Percentiles rank a stretch among this genome's conserved stretches.
Conservation (phyloP, 2,888 invertebrate species). For the Hylaea fasciaria region DNA sequence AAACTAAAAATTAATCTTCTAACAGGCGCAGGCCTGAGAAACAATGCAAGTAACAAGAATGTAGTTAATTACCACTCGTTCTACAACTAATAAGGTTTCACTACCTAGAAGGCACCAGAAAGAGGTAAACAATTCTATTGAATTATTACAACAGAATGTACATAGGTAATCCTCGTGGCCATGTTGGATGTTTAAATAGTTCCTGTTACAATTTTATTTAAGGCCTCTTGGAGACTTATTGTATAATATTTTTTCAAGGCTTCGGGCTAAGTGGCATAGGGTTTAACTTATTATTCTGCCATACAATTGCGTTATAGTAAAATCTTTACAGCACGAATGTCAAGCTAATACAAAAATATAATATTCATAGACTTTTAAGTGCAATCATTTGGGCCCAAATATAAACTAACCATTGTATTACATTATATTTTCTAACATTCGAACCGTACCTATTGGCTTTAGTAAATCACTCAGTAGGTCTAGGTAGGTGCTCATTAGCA, state of each 20-base stretch:
- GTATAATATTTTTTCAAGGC: too few species aligned
- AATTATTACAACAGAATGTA: slow-evolving; percentile 13
- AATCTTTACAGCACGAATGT: too few species aligned
- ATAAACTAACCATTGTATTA: too few species aligned
- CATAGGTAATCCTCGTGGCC: not conserved
- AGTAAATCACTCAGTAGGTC: too few species aligned
- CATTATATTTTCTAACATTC: not conserved
- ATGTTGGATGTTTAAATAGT: slow-evolving; percentile 11
- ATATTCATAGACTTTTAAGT: too few species aligned
- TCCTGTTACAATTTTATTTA: slow-evolving; percentile 4
- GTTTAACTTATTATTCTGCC: not conserved
- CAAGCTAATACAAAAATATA: too few species aligned
- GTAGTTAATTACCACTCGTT: slow-evolving; percentile 29
- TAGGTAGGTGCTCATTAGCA: not conserved
- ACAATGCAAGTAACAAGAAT: slow-evolving; percentile 27
- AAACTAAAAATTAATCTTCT: slow-evolving; percentile 29
- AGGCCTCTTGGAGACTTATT: not conserved
- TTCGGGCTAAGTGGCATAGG: too few species aligned
- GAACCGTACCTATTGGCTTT: not conserved
- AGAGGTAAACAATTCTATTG: slow-evolving; percentile 9
- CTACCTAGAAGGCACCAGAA: slow-evolving; percentile 2
- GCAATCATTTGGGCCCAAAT: too few species aligned
- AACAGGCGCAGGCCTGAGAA: slow-evolving; percentile 26
- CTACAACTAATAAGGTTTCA: slow-evolving; percentile 34
- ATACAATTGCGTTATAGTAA: too few species aligned